phyloP scores from a whole-genome alignment of 2,797 vertebrate species.

The Chlorospingus flavigularis region DNA sequence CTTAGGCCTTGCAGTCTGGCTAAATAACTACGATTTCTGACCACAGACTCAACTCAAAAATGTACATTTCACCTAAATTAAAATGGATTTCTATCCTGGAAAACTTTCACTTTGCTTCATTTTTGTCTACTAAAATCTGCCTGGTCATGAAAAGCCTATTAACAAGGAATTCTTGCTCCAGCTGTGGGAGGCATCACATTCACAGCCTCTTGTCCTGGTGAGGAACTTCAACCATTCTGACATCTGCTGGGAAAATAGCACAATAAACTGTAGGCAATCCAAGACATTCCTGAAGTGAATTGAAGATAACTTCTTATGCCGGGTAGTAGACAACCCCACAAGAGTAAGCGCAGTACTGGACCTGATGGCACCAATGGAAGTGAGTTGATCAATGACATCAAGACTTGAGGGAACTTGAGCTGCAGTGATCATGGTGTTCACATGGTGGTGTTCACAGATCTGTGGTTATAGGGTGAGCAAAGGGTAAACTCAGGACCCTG shows the following conservation, averaged over 20 bases:
- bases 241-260: not conserved
- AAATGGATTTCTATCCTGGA: too few species aligned
- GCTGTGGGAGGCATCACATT: not conserved
- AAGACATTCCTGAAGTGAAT: not conserved
- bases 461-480: not conserved
- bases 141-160: not conserved
- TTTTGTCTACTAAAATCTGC: fast-evolving
- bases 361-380: too few species aligned
- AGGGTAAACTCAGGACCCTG: not conserved
- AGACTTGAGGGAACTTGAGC: not conserved
- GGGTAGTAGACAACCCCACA: not conserved
- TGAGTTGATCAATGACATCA: not conserved
- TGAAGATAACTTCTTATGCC: not conserved
- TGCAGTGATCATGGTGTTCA: too few species aligned
- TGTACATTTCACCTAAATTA: too few species aligned
- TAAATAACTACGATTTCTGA: too few species aligned
- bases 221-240: not conserved
- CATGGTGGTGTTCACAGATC: not conserved
- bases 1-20: too few species aligned
- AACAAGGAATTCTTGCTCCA: not conserved
- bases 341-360: not conserved
- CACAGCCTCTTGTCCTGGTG: fast-evolving
- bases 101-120: too few species aligned
- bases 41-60: too few species aligned
- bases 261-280: not conserved